Conservation (phyloP, 2,113 vertebrate species). For the Halcyon senegalensis region DNA sequence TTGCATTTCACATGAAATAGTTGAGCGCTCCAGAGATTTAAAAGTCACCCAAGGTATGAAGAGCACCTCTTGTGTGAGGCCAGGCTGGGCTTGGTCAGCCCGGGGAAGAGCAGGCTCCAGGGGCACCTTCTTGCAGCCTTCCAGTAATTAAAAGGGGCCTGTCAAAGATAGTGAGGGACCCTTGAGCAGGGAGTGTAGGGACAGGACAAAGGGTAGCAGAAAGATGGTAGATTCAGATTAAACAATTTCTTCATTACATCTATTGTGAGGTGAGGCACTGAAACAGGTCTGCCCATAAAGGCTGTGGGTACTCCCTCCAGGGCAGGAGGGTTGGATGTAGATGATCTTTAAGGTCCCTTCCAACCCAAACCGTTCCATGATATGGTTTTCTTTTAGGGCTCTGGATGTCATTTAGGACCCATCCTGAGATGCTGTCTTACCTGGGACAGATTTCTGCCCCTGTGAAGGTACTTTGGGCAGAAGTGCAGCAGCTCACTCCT, state of each 20-base stretch:
- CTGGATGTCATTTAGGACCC: neutral
- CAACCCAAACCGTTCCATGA: neutral
- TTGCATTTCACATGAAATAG: rapidly evolving
- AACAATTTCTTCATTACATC: too few species aligned
- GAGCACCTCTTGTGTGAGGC: neutral
- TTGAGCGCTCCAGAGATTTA: rapidly evolving
- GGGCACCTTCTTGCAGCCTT: neutral
- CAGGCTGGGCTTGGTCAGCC: neutral
- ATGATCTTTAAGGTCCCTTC: neutral
- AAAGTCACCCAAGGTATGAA: rapidly evolving
- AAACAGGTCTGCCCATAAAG: neutral
- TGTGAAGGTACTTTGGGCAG: too few species aligned
- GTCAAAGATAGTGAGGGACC: neutral
- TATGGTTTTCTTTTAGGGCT: neutral
- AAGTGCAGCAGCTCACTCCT: rapidly evolving
- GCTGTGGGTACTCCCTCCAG: neutral
- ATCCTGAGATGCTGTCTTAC: rapidly evolving
- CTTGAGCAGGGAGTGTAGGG: neutral
- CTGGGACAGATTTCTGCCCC: too few species aligned
- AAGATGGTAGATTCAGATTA: neutral
- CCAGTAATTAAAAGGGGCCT: neutral
- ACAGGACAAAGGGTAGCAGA: neutral
- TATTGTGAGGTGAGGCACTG: neutral
- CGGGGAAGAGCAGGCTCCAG: neutral
- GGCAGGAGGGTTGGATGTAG: neutral